Percentiles rank a stretch among this genome's conserved stretches.
phyloP scores from a whole-genome alignment of 1,140 invertebrate genomes.

The Atta cephalotes region DNA sequence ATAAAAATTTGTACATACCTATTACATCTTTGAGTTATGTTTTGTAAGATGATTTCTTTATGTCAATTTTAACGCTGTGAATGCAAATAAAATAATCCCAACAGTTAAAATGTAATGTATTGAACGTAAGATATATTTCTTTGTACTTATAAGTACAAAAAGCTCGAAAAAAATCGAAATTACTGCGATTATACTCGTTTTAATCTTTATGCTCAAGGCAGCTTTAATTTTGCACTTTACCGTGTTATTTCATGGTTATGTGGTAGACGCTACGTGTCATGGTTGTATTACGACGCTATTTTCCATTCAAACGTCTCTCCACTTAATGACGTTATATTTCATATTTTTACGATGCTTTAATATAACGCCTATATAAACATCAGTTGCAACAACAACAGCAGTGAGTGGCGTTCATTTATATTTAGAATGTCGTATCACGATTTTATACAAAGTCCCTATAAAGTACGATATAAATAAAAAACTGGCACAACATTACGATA shows the following conservation, averaged over 20 bases:
- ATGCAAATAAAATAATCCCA: background rate
- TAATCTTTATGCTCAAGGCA: background rate
- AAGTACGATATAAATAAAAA: background rate
- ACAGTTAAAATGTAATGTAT: background rate
- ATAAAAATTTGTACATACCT: background rate
- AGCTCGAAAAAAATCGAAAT: background rate
- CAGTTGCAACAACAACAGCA: constrained; percentile 12
- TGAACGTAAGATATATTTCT: background rate
- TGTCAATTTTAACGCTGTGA: background rate
- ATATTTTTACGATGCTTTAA: constrained; percentile 35
- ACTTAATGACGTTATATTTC: constrained; percentile 35
- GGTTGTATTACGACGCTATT: constrained; percentile 22
- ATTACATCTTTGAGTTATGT: background rate
- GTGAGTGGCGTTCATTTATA: constrained; percentile 26
- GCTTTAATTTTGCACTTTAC: constrained; percentile 38
- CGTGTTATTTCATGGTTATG: constrained; percentile 9
- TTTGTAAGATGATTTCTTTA: background rate
- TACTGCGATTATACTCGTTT: background rate
- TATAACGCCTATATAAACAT: constrained; percentile 21
- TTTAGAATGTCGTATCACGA: constrained; percentile 9
- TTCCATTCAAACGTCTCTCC: constrained; percentile 12
- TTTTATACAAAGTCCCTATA: background rate
- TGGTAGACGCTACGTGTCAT: background rate
- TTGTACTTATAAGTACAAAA: background rate
- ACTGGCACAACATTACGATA: background rate